Percentiles rank a stretch among this genome's conserved stretches.
These are phyloP conservation scores for Marisa cornuarietis DNA, from an alignment of 1,140 invertebrate species.

Conservation along the genomic window DNA sequence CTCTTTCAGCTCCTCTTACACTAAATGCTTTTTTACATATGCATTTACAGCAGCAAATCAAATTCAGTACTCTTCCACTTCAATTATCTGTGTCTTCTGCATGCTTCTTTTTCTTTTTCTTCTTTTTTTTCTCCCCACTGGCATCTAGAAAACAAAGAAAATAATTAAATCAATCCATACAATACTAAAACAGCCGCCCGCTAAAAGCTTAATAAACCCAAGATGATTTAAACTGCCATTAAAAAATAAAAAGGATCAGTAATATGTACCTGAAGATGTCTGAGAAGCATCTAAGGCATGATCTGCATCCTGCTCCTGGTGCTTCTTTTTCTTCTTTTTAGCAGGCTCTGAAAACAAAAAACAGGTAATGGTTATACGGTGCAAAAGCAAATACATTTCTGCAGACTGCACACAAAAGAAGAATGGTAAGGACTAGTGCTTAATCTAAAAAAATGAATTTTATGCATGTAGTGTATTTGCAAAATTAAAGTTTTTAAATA, in stretches of 20 bases:
- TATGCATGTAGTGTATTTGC: too few species aligned
- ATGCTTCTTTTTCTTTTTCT: conserved; percentile 52
- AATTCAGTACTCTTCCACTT: background rate
- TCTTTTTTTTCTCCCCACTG: conserved; percentile 40
- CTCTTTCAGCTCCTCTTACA: background rate
- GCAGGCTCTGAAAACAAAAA: background rate
- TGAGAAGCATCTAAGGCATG: background rate
- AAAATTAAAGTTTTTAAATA: background rate
- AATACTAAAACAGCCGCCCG: background rate
- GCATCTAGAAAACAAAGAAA: conserved; percentile 23
- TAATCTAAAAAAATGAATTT: too few species aligned
- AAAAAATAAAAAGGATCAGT: background rate
- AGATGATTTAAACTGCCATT: background rate
- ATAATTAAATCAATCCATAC: background rate
- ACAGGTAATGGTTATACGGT: background rate
- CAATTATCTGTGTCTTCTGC: conserved; percentile 32
- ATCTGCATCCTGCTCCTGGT: background rate
- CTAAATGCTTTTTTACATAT: too few species aligned
- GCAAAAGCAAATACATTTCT: background rate
- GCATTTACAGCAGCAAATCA: background rate
- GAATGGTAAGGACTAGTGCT: too few species aligned
- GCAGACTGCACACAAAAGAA: background rate
- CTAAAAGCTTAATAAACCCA: background rate
- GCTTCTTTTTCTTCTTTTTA: conserved; percentile 31
- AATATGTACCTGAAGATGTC: conserved; percentile 4